These are phyloP conservation scores for Pemphredon lugubris DNA, from an alignment of 2,888 invertebrate species.

Conservation along the genomic window DNA sequence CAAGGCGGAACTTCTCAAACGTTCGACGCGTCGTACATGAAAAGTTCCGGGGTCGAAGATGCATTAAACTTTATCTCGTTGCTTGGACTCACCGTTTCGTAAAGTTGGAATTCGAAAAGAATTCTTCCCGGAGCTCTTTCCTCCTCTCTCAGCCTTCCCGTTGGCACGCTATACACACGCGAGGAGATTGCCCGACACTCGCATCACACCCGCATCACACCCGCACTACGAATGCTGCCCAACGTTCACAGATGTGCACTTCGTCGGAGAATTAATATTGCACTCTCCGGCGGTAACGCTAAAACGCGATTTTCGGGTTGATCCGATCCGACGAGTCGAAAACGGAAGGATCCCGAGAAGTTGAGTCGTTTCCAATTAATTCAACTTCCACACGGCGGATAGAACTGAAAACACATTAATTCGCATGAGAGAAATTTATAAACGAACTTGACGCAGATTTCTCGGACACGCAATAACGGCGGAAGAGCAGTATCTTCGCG, in stretches of 20 bases:
- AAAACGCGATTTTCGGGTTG: too few species aligned
- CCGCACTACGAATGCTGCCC: constrained; percentile 39
- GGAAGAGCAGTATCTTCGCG: too few species aligned
- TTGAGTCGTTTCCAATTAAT: too few species aligned
- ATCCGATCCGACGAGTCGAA: too few species aligned
- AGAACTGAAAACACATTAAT: too few species aligned
- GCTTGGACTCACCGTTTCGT: constrained; percentile 62
- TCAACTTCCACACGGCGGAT: too few species aligned
- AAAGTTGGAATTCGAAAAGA: constrained; percentile 42
- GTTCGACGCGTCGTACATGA: constrained; percentile 28
- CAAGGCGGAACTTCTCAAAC: constrained; percentile 14
- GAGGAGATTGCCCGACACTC: too few species aligned
- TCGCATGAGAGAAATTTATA: too few species aligned
- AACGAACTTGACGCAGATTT: too few species aligned
- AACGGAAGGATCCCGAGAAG: too few species aligned
- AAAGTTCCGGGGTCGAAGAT: constrained; percentile 44
- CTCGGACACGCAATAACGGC: too few species aligned
- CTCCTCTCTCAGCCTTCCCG: constrained; percentile 16
- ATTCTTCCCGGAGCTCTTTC: constrained; percentile 32
- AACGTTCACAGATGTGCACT: constrained; percentile 16
- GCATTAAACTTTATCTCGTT: constrained; percentile 58
- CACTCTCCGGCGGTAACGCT: too few species aligned
- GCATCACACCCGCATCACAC: constrained; percentile 42
- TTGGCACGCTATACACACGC: constrained; percentile 33
- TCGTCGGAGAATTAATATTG: neutral